A percentile compares a stretch with the other conserved stretches of the same genome.
Evolutionary conservation across 2,888 invertebrate species (phyloP).

Genomic region (Nebria salina): DNA sequence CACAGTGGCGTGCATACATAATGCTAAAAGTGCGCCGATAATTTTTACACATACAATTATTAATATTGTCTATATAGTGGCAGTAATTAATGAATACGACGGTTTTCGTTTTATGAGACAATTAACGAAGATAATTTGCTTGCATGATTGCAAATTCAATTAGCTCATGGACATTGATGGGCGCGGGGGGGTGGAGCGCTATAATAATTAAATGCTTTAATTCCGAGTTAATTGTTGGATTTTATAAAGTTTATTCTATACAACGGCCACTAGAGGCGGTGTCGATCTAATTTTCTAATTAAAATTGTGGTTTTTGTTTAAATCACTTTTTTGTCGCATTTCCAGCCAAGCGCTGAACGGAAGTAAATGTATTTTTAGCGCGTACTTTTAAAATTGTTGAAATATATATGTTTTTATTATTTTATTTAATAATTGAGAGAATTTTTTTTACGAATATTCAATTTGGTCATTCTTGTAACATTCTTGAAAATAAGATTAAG

Average conservation of each 20-base stretch:
- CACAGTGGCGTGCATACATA: too few species aligned
- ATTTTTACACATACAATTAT: background rate
- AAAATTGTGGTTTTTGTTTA: background rate
- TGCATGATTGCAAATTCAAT: constrained; percentile 35
- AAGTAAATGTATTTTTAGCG: too few species aligned
- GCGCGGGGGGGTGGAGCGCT: background rate
- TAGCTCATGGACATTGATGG: constrained; percentile 9
- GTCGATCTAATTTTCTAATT: constrained; percentile 2
- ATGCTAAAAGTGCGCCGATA: too few species aligned
- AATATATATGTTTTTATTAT: too few species aligned
- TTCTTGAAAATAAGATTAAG: background rate
- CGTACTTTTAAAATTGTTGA: too few species aligned
- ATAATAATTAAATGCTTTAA: constrained; percentile 35
- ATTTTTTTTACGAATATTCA: too few species aligned
- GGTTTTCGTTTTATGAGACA: constrained; percentile 36
- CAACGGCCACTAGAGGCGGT: background rate
- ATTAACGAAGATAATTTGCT: constrained; percentile 32
- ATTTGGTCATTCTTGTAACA: background rate
- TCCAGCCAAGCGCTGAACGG: background rate
- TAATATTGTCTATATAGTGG: background rate
- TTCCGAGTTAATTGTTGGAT: constrained; percentile 32
- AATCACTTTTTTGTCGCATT: background rate
- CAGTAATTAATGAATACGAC: constrained; percentile 21
- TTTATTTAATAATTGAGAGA: too few species aligned
- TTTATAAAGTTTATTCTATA: constrained; percentile 20